phyloP scores from a whole-genome alignment of 2,888 invertebrate species.

The Trichacis sp. region DNA sequence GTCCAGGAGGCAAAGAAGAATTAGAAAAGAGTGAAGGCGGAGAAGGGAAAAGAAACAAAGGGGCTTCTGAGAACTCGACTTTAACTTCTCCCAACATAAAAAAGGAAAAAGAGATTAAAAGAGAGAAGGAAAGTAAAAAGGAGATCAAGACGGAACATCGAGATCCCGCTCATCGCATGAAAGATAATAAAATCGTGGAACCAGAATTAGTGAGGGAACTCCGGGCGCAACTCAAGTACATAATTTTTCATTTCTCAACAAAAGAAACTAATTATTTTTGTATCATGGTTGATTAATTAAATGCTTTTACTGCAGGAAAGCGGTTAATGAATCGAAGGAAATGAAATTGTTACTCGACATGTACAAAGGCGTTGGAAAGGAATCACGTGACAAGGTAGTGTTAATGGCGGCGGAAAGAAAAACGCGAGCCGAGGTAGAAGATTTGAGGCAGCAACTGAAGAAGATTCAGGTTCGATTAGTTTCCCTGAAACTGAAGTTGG shows the following conservation, averaged over 20 bases:
- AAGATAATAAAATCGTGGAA: constrained; percentile 77
- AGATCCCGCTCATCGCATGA: constrained; percentile 73
- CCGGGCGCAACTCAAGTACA: constrained; percentile 91
- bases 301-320: too few relatives aligned
- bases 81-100: constrained; percentile 70
- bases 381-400: constrained; percentile 95
- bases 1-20: constrained; percentile 61
- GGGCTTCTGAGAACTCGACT: constrained; percentile 62
- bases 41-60: constrained; percentile 67
- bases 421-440: constrained; percentile 89
- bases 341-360: constrained; percentile 93
- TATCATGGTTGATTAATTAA: too few relatives aligned
- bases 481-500: too few relatives aligned
- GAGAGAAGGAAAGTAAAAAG: constrained; percentile 74
- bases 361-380: constrained; percentile 95
- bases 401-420: constrained; percentile 96
- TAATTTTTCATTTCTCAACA: constrained; percentile 38
- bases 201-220: constrained; percentile 88
- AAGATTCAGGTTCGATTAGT: constrained; percentile 77
- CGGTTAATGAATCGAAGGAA: constrained; percentile 93
- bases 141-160: constrained; percentile 70
- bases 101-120: constrained; percentile 75
- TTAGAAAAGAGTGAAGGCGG: constrained; percentile 67
- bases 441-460: constrained; percentile 86
- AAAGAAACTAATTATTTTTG: too few relatives aligned